Base-by-base conservation (phyloP, 2,797 vertebrate genomes). In the Molossus alvarezi region DNA sequence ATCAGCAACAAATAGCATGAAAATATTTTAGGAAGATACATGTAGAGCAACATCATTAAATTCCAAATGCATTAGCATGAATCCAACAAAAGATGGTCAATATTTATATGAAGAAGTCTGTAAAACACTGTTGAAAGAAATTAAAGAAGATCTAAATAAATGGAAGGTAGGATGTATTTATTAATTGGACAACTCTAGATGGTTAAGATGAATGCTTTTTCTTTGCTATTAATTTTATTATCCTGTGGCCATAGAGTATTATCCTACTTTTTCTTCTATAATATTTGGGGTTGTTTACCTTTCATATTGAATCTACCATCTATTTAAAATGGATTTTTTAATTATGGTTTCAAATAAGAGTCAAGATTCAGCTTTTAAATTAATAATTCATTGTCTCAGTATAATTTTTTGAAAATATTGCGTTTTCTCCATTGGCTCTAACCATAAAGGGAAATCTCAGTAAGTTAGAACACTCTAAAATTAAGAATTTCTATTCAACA, bases 21-120 rank as follows among this genome's bases (percentile, higher is more conserved):
- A 90, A 85, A 76, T 90, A 81, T 60, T 90, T 65, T 76, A 96
- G 48, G 45, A 85, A 65, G 17, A 76, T 27, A 20, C 33, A 57
- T 27, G 37, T 15, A 53, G 5, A 73, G 7, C 27, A 85, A 57
- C 17, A 79, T 86, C 10, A 83, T 67, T 27, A 80, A 86, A 75
- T 90, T 87, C 29, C 29, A 51, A 79, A 69, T 64, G 64, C 15
- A 41, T 80, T 69, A 58, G 20, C 88, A 93, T 45, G 17, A 90
- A 21, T 79, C 57, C 18, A 37, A 76, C n/a, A 85, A 92, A 71
- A 91, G 21, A 83, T 37, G 5, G 33, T 9, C 6, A 58, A 71
- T n/a, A 69, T 10, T 55, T 71, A 13, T 45, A 53, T 75, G 45
- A 85, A 72, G 10, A 88, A 91, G 82, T 77, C 21, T 90, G 60